These are phyloP conservation scores for Heliocidaris tuberculata DNA, from an alignment of 35 echinoderm and acorn worm species.

Conservation along the genomic window DNA sequence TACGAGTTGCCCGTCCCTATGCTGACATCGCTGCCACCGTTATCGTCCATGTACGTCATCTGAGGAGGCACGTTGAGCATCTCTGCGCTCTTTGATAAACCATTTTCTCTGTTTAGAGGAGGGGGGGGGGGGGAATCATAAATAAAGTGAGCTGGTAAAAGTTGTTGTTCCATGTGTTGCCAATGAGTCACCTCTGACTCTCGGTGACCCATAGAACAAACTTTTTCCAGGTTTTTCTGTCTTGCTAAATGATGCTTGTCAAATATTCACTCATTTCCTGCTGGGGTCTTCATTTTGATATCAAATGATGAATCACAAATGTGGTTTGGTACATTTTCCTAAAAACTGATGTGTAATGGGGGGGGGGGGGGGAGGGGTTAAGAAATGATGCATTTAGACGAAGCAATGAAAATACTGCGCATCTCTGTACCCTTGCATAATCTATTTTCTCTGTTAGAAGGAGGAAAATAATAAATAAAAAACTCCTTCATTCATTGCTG, in stretches of 20 bases:
- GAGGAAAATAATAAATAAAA: background rate
- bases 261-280: too few species aligned
- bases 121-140: background rate
- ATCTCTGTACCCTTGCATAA: constrained; percentile 81
- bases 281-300: too few species aligned
- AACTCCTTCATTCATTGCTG: background rate
- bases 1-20: constrained; percentile 81
- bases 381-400: too few species aligned
- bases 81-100: constrained; percentile 83
- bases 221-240: background rate
- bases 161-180: too few species aligned
- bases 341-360: too few species aligned
- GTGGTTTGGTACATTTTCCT: too few species aligned
- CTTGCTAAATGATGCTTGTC: too few species aligned
- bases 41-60: constrained; percentile 84
- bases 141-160: background rate
- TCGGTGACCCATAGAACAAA: background rate
- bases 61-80: constrained; percentile 68
- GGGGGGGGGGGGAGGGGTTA: too few species aligned
- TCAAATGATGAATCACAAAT: too few species aligned
- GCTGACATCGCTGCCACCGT: constrained; percentile 74
- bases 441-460: constrained; percentile 80
- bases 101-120: constrained; percentile 78
- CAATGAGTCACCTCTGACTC: background rate
- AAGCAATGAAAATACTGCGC: background rate